These are phyloP conservation scores for Pluvianellus socialis DNA, from an alignment of 2,113 vertebrate genomes.

Conservation along the genomic window DNA sequence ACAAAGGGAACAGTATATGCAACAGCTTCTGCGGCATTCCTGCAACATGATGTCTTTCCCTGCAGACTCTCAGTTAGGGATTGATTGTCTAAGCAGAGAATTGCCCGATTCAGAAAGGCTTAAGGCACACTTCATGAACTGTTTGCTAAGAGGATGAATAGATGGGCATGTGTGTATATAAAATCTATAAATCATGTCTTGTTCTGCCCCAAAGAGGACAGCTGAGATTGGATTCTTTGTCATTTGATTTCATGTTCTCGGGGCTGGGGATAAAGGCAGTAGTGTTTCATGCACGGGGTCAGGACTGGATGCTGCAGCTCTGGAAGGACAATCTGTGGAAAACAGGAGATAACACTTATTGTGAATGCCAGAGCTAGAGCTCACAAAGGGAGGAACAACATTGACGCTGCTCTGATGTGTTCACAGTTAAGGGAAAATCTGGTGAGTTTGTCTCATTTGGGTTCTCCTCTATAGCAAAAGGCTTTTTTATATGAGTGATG, in stretches of 20 bases:
- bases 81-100: conserved; percentile 57
- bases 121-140: conserved; percentile 40
- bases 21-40: conserved; percentile 28
- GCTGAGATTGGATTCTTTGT: conserved; percentile 7
- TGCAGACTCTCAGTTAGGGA: conserved; percentile 16
- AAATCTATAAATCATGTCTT: conserved; percentile 6
- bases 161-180: conserved; percentile 33
- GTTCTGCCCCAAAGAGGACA: background rate
- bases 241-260: background rate
- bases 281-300: background rate
- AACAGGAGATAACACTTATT: background rate
- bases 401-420: background rate
- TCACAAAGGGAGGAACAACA: background rate
- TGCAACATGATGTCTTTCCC: conserved; percentile 53
- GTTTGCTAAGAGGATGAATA: conserved; percentile 51
- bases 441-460: background rate
- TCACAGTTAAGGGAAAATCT: background rate
- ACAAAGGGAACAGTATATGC: conserved; percentile 51
- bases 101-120: conserved; percentile 56
- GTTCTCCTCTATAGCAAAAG: background rate
- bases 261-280: background rate
- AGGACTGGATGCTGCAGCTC: background rate
- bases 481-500: background rate
- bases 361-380: background rate
- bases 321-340: background rate